Base-by-base conservation (phyloP, 2,888 invertebrate genomes). In the Catonia carolina region DNA sequence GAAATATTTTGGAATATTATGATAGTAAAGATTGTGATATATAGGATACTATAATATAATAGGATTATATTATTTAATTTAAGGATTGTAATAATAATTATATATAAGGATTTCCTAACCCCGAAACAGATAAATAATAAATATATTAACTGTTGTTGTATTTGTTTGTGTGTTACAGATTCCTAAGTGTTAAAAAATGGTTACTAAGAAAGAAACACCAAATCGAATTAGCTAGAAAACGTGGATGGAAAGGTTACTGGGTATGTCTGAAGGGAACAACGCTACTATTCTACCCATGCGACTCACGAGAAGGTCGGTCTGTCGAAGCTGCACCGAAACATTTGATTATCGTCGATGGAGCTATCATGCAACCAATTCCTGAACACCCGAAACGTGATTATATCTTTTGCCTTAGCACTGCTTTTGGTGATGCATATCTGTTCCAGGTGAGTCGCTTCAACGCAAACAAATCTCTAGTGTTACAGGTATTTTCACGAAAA, bases 201-300 rank as follows among this genome's bases (percentile, higher is more conserved):
- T 77, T 97, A 67, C 79, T 96, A 65, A 86, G 96, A 67, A 95
- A 95, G 78, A 94, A 95, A 74, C 92, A 94, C 77, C 94, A 94
- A 77, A 90, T 96, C 71, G 96, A 96, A 75, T 76, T 97, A 73
- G 96, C 96, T 45, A 83, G 94, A 58, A 93, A 95, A 73, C 83
- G 96, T 42, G 95, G 93, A 64, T 98, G 97, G 97, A 96, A 96
- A 75, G 94, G 94, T 63, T 97, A 97, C 75, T 97, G 96, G 96
- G 96, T 97, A 54, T 96, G 95, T 74, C 79, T 98, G 67, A 97
- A 96, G 75, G 97, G 97, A 66, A 96, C 95, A 59, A 95, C 95
- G 47, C 78, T 97, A 59, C 83, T 96, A 59, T 97, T 97, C 77
- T 96, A 96, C 75, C 93, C 93, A 2, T 94, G 93, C 74, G 93